A percentile compares a stretch with the other conserved stretches of the same genome.
These are phyloP conservation scores for Aleiodes testaceus DNA, from an alignment of 2,888 invertebrate species.

Conservation along the genomic window DNA sequence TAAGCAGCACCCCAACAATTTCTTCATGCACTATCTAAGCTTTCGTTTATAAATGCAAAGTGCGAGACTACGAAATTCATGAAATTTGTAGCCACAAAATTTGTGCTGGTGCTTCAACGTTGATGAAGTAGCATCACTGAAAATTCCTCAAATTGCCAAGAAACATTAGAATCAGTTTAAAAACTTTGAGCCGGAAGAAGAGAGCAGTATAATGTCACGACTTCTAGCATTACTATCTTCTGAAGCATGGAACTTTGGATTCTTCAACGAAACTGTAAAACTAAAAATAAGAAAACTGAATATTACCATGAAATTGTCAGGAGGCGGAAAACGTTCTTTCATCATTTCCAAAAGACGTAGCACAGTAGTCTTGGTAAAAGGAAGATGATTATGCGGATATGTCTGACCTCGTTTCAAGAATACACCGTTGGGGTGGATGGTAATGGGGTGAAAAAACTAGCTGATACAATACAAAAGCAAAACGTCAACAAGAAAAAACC, in stretches of 20 bases:
- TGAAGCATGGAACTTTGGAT: no score
- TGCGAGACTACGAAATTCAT: no score
- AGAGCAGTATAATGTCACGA: no score
- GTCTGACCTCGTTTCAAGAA: neutral
- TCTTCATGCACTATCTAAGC: neutral
- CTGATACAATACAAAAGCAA: neutral
- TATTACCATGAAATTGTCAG: neutral
- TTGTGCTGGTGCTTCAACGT: no score
- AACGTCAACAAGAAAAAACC: neutral
- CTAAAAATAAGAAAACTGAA: no score
- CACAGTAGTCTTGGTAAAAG: neutral
- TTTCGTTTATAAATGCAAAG: conserved; percentile 5
- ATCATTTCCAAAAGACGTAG: neutral
- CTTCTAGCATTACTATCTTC: no score
- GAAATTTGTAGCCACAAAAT: no score
- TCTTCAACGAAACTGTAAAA: no score
- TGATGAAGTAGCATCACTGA: no score
- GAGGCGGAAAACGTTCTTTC: neutral
- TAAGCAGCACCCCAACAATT: neutral
- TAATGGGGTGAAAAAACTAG: conserved; percentile 10
- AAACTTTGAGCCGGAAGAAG: no score
- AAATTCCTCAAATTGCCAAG: no score
- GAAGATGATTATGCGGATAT: conserved; percentile 12
- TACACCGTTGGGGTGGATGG: neutral
- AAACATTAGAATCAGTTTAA: no score